Percentiles rank a stretch among this genome's conserved stretches.
phyloP scores from a whole-genome alignment of 1,140 invertebrate species.

The Drosophila ironensis region DNA sequence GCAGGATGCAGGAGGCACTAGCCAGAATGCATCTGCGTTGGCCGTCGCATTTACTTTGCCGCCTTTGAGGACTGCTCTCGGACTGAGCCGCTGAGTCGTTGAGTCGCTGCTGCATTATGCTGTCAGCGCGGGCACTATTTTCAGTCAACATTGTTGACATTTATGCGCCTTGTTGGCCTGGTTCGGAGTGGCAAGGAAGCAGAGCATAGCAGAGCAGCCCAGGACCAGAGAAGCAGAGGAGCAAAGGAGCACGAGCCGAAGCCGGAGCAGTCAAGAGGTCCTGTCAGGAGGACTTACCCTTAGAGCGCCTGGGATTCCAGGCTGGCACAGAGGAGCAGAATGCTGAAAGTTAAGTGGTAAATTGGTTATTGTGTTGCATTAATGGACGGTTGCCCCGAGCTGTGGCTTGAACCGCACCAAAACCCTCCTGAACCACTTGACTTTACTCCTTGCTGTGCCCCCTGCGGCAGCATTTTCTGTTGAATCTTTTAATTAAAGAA shows the following conservation, averaged over 20 bases:
- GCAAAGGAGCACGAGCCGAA: no score
- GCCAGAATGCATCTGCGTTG: neutral
- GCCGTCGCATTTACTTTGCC: constrained; percentile 57
- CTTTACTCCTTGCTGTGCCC: constrained; percentile 14
- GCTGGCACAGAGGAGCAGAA: constrained; percentile 25
- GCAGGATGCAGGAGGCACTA: neutral
- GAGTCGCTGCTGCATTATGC: constrained; percentile 55
- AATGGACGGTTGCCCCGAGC: constrained; percentile 37
- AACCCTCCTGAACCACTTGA: neutral
- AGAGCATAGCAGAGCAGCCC: constrained; percentile 6
- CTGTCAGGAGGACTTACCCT: constrained; percentile 28
- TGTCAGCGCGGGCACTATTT: constrained; percentile 64
- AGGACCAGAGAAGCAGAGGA: neutral
- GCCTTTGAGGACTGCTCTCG: neutral
- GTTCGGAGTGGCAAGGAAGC: constrained; percentile 2
- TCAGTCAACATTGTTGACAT: constrained; percentile 73
- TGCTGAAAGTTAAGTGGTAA: constrained; percentile 62
- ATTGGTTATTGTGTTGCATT: constrained; percentile 68
- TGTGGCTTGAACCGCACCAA: neutral
- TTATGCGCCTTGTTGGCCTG: constrained; percentile 58
- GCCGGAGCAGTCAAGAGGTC: constrained; percentile 26
- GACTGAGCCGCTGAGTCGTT: constrained; percentile 2
- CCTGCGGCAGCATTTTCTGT: constrained; percentile 12
- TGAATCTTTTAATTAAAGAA: constrained; percentile 67
- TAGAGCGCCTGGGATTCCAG: constrained; percentile 40